Evolutionary conservation across 2,888 invertebrate species (phyloP), one percentile per base, ranked within the genome.

Genomic region (Bugula neritina): DNA sequence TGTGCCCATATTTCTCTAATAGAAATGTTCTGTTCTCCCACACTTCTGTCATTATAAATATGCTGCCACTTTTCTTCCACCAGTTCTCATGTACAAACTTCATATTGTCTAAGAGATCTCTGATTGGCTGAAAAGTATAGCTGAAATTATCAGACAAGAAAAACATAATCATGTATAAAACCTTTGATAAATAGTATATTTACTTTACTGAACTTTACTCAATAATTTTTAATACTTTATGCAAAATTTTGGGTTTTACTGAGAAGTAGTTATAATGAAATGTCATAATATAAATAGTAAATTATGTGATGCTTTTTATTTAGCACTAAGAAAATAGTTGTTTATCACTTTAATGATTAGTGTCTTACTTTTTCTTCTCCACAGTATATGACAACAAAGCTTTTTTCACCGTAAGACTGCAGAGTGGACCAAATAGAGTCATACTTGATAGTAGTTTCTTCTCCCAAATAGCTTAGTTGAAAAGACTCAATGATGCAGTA

Each of bases 51-150:
- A 63, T 29, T 25, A 63, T 63, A 31, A 63, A 63, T 13, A 63
- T 63, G n/a, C 31, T 63, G 10, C 63, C 63, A 63, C 31, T 31
- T 25, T 63, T 31, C 27, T 31, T 63, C 63, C 63, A 63, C 63
- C 63, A 63, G 31, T 63, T 34, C 13, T 63, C 63, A 29, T 25
- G 2, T 27, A 25, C 27, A 17, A 25, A 13, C 13, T 63, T 63
- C 63, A 63, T 63, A 31, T 31, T 13, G 27, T 27, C 31, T 13
- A 63, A 31, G 31, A 63, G 31, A 13, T 63, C 31, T 34, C 27
- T 63, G 2, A 63, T 63, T 2, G 63, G 29, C 63, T 63, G 34
- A 63, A 63, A 63, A 5, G 25, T n/a, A 57, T n/a, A 23, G 52
- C 10, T 52, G 52, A 52, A 52, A n/a, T n/a, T n/a, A n/a, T n/a